Evolutionary conservation across 2,888 invertebrate genomes (phyloP).

Genomic region (Cryptocephalus moraei): DNA sequence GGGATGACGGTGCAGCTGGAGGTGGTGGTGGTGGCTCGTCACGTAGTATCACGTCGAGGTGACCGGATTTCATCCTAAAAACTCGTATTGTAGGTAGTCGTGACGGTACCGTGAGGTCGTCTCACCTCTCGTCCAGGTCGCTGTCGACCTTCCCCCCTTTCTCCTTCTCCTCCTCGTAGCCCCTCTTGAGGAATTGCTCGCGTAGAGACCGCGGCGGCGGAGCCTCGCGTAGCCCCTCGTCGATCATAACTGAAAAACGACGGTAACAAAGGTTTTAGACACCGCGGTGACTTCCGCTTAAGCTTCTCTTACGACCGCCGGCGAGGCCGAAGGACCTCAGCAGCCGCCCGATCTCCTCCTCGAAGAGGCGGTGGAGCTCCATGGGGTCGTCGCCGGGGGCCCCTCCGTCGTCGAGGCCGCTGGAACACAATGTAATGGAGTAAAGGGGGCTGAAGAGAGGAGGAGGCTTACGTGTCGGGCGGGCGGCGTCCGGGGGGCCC

Average conservation of each 20-base stretch:
- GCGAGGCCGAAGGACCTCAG: slow-evolving; percentile 40
- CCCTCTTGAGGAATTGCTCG: slow-evolving; percentile 46
- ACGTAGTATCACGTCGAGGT: slow-evolving; percentile 9
- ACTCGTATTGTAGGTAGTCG: background rate
- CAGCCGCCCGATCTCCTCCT: slow-evolving; percentile 48
- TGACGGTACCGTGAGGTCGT: background rate
- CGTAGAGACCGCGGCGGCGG: slow-evolving; percentile 31
- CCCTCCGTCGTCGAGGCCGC: too few relatives aligned
- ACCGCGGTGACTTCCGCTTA: too few relatives aligned
- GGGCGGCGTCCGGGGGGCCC: too few relatives aligned
- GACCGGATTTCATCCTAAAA: slow-evolving; percentile 9
- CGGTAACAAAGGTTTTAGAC: too few relatives aligned
- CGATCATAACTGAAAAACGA: too few relatives aligned
- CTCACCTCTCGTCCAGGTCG: slow-evolving; percentile 22
- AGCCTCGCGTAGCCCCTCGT: background rate
- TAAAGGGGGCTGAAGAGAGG: too few relatives aligned
- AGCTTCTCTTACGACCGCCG: background rate
- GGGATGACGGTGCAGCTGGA: background rate
- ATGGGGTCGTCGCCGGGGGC: slow-evolving; percentile 36
- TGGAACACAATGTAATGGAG: too few relatives aligned
- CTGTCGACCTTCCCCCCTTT: slow-evolving; percentile 21
- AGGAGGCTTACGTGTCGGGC: too few relatives aligned
- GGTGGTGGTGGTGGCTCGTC: slow-evolving; percentile 1
- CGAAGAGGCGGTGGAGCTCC: slow-evolving; percentile 51
- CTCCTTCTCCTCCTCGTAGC: slow-evolving; percentile 25